A percentile compares a stretch with the other conserved stretches of the same genome.
These are phyloP conservation scores for Dermochelys coriacea DNA, from an alignment of 2,797 vertebrate species.

Conservation along the genomic window DNA sequence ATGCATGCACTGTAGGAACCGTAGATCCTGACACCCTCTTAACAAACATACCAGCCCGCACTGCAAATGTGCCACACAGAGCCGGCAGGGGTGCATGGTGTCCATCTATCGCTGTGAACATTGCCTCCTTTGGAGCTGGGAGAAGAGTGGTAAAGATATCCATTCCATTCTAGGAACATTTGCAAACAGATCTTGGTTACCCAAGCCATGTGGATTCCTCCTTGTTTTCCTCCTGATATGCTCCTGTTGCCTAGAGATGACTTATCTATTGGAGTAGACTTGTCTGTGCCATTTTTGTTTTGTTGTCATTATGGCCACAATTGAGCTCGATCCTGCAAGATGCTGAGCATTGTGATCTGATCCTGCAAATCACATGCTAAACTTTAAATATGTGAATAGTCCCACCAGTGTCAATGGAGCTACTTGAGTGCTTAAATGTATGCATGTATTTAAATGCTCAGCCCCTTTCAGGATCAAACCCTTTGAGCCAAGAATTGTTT, in stretches of 20 bases:
- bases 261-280: not conserved
- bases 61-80: not conserved
- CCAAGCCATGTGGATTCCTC: not conserved
- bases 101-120: conserved; percentile 72
- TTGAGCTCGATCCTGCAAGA: not conserved
- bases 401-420: not conserved
- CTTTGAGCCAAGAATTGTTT: not conserved
- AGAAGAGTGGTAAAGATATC: conserved; percentile 80
- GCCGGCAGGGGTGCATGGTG: not conserved
- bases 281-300: not conserved
- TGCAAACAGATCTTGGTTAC: not conserved
- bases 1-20: not conserved
- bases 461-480: not conserved
- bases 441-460: not conserved
- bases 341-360: not conserved
- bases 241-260: not conserved
- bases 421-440: not conserved
- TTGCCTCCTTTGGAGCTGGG: conserved; percentile 71
- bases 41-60: conserved; percentile 37
- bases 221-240: not conserved
- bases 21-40: conserved; percentile 34
- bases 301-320: not conserved
- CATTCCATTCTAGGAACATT: conserved; percentile 73
- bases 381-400: not conserved
- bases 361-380: accelerated